phyloP scores from a whole-genome alignment of 2,797 vertebrate species.

The Diplodus puntazzo region DNA sequence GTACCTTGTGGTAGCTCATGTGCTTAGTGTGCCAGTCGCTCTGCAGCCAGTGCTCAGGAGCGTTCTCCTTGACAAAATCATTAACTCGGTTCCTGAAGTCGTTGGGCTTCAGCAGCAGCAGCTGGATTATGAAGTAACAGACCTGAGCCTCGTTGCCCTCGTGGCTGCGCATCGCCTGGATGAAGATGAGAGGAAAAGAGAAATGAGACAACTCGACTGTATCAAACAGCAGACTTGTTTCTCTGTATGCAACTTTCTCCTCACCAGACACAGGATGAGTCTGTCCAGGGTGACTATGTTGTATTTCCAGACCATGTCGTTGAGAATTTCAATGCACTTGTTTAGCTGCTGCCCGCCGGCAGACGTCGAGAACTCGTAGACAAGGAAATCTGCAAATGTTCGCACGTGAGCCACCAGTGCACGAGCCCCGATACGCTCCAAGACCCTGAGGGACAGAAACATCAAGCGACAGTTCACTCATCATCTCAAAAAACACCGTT shows the following conservation, averaged over 20 bases:
- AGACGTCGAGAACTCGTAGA: constrained; percentile 98
- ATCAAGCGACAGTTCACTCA: constrained; percentile 6
- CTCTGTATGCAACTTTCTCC: constrained; percentile 31
- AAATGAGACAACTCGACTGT: not conserved
- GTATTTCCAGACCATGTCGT: constrained; percentile 99
- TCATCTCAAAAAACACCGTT: not conserved
- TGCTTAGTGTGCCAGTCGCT: constrained; percentile 99
- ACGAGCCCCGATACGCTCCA: constrained; percentile 96
- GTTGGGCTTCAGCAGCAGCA: constrained; percentile 96
- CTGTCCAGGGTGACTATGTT: constrained; percentile 98
- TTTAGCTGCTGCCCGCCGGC: constrained; percentile 98
- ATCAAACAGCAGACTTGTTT: not conserved
- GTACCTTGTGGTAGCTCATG: constrained; percentile 98
- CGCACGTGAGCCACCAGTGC: constrained; percentile 97
- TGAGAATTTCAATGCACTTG: constrained; percentile 99
- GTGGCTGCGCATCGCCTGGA: constrained; percentile 97
- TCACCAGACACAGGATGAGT: constrained; percentile 97
- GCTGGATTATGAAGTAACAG: constrained; percentile 99
- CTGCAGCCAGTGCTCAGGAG: constrained; percentile 99
- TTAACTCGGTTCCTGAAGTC: constrained; percentile 98
- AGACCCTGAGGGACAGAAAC: constrained; percentile 84
- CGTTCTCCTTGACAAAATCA: constrained; percentile 99
- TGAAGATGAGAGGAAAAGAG: not conserved
- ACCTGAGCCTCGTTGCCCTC: constrained; percentile 99
- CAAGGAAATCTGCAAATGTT: constrained; percentile 98